Percentiles rank a stretch among this genome's conserved stretches.
phyloP scores from a whole-genome alignment of 2,113 vertebrate genomes.

The Pedionomus torquatus region DNA sequence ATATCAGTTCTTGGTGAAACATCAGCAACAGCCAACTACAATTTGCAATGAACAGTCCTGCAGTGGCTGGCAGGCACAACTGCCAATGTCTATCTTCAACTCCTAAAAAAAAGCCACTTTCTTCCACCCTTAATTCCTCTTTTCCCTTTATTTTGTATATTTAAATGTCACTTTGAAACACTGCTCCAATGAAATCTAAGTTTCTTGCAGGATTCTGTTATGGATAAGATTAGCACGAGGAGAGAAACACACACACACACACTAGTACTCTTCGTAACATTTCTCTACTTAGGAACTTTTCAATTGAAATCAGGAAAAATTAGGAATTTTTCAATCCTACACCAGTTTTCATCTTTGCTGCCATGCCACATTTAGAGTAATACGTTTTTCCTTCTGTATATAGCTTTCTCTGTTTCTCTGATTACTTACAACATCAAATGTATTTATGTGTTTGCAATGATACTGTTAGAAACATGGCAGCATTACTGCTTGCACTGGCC shows the following conservation, averaged over 20 bases:
- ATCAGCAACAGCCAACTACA: not conserved
- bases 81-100: not conserved
- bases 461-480: not conserved
- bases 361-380: not conserved
- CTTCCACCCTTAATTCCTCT: not conserved
- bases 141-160: not conserved
- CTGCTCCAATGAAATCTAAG: not conserved
- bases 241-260: not conserved
- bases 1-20: not conserved
- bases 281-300: not conserved
- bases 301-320: no score
- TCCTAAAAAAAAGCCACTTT: not conserved
- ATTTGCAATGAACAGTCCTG: not conserved
- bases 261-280: fast-evolving
- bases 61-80: not conserved
- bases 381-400: not conserved
- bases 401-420: not conserved
- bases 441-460: not conserved
- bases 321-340: not conserved
- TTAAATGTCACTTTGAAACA: not conserved
- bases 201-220: not conserved
- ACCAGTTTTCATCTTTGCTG: not conserved
- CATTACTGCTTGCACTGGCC: fast-evolving
- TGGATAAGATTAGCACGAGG: not conserved
- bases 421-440: not conserved